Evolutionary conservation across 2,797 vertebrate species (phyloP).

Genomic region (Betta splendens): DNA sequence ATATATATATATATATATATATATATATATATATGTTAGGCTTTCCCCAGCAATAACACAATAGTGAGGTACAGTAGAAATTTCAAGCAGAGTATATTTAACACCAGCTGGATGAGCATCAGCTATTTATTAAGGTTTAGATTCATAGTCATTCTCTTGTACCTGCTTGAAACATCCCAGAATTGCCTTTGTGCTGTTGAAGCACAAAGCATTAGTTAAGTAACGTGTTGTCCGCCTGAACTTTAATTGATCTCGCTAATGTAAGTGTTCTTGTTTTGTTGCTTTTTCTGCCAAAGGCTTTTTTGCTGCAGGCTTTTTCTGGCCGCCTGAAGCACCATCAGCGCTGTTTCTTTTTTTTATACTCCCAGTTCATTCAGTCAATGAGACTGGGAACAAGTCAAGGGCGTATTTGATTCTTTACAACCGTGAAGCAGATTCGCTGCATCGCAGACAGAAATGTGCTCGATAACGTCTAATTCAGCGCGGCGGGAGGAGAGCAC

Average conservation of each 20-base stretch:
- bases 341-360: constrained; percentile 33
- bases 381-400: constrained; percentile 16
- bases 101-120: too few species aligned
- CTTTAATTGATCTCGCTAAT: constrained; percentile 51
- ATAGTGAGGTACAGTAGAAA: constrained; percentile 18
- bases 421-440: constrained; percentile 4
- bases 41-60: constrained; percentile 31
- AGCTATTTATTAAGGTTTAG: neutral
- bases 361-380: constrained; percentile 20
- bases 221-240: constrained; percentile 40
- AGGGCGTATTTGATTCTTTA: constrained; percentile 28
- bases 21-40: too few species aligned
- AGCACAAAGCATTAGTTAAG: constrained; percentile 32
- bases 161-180: constrained; percentile 17
- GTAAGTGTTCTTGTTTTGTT: constrained; percentile 50
- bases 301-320: constrained; percentile 63
- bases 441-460: constrained; percentile 18
- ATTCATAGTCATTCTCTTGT: constrained; percentile 2
- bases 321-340: constrained; percentile 47
- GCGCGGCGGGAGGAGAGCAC: neutral
- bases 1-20: too few species aligned
- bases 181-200: constrained; percentile 23
- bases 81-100: too few species aligned
- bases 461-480: neutral
- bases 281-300: constrained; percentile 57